Evolutionary conservation across 1,140 invertebrate genomes (phyloP).

Genomic region (Euwallacea fornicatus): DNA sequence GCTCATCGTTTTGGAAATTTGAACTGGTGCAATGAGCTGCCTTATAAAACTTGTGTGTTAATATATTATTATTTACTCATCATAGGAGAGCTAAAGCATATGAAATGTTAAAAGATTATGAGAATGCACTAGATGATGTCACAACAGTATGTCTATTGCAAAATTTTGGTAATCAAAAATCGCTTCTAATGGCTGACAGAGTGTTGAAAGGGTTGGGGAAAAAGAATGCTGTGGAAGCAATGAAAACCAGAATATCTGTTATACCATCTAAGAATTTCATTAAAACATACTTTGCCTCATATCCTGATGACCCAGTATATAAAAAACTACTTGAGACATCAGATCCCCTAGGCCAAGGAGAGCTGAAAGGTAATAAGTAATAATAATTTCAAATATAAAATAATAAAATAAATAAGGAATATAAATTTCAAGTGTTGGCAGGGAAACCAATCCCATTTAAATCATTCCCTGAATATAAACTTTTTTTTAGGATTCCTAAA

Average conservation of each 20-base stretch:
- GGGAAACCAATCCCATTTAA: too few species aligned
- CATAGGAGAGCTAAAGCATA: conserved; percentile 77
- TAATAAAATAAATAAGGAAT: too few species aligned
- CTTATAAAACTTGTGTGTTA: background rate
- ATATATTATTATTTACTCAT: background rate
- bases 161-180: conserved; percentile 78
- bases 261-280: conserved; percentile 85
- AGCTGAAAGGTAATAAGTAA: conserved; percentile 44
- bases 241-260: conserved; percentile 67
- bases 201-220: conserved; percentile 79
- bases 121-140: conserved; percentile 85
- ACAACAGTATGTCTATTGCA: conserved; percentile 90
- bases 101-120: conserved; percentile 76
- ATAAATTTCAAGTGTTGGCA: background rate
- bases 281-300: conserved; percentile 82
- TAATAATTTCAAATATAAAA: conserved; percentile 1
- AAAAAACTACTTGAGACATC: conserved; percentile 46
- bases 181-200: conserved; percentile 79
- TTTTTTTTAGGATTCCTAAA: conserved; percentile 61
- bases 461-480: background rate
- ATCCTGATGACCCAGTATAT: conserved; percentile 77
- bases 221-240: conserved; percentile 70
- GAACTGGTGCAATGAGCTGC: background rate
- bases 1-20: too few species aligned
- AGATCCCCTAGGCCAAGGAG: conserved; percentile 46